phyloP scores from a whole-genome alignment of 1,140 invertebrate genomes.

The Oncopodura yosiiana region DNA sequence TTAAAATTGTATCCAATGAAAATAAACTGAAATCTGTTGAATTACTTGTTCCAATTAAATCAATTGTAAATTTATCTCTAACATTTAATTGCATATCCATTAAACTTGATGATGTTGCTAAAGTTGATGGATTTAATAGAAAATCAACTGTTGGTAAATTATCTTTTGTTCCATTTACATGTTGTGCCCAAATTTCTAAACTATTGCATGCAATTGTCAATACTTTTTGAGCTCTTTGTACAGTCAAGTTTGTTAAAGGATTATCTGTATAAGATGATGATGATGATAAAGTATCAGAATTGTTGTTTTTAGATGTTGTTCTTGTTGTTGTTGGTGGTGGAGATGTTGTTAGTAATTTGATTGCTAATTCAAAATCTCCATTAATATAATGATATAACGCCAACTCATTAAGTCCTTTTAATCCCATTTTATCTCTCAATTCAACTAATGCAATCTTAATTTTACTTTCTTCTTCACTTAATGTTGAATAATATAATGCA shows the following conservation, averaged over 20 bases:
- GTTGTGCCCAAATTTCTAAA: constrained; percentile 7
- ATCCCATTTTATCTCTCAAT: constrained; percentile 20
- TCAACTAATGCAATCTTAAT: constrained; percentile 16
- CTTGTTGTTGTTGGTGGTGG: not conserved
- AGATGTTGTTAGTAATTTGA: not conserved
- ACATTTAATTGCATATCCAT: constrained; percentile 4
- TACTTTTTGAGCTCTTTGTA: constrained; percentile 6
- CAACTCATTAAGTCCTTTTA: constrained; percentile 21
- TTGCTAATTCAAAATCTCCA: constrained; percentile 22
- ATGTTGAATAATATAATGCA: constrained; percentile 18
- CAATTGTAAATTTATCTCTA: not conserved
- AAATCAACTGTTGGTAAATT: no score
- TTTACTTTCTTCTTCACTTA: constrained; percentile 13
- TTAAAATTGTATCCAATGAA: not conserved
- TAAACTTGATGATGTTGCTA: constrained; percentile 4
- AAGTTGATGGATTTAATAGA: not conserved
- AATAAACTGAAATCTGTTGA: not conserved
- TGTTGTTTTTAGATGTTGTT: no score
- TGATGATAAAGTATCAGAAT: no score
- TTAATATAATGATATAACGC: constrained; percentile 14
- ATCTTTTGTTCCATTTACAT: not conserved
- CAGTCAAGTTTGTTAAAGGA: no score
- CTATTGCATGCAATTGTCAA: constrained; percentile 1
- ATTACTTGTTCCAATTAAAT: not conserved
- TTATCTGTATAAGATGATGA: no score